A percentile compares a stretch with the other conserved stretches of the same genome.
phyloP scores from a whole-genome alignment of 2,797 vertebrate genomes.

The Takifugu ocellatus region DNA sequence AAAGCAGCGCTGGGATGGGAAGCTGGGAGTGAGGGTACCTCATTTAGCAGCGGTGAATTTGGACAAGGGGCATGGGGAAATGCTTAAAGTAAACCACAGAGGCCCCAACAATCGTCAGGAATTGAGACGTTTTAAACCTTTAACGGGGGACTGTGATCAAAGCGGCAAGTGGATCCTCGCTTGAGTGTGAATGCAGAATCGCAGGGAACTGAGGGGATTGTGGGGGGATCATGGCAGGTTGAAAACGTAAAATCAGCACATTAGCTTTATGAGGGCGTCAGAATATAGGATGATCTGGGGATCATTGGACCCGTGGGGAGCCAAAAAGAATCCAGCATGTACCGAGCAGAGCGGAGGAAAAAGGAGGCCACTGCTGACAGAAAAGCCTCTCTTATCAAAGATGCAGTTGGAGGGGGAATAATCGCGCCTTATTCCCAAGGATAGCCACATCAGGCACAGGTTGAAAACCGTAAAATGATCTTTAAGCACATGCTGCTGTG shows the following conservation, averaged over 20 bases:
- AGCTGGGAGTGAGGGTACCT: conserved; percentile 70
- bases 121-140: conserved; percentile 83
- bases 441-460: conserved; percentile 45
- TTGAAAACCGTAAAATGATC: conserved; percentile 23
- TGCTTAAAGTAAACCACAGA: conserved; percentile 73
- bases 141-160: conserved; percentile 82
- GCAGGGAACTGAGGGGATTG: conserved; percentile 74
- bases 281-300: conserved; percentile 74
- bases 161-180: conserved; percentile 68
- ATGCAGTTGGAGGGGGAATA: conserved; percentile 48
- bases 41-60: conserved; percentile 72
- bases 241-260: conserved; percentile 80
- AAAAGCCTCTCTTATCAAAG: conserved; percentile 62
- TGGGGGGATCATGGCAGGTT: conserved; percentile 74
- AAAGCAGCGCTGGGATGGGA: conserved; percentile 73
- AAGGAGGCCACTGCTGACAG: conserved; percentile 67
- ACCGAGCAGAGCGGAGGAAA: conserved; percentile 56
- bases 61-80: conserved; percentile 69
- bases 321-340: conserved; percentile 61
- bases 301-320: conserved; percentile 66
- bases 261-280: conserved; percentile 78
- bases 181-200: conserved; percentile 68
- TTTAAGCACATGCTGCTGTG: conserved; percentile 4
- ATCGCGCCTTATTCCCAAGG: conserved; percentile 51
- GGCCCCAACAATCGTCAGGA: conserved; percentile 75